Percentiles rank a stretch among this genome's conserved stretches.
Evolutionary conservation across 2,797 vertebrate species (phyloP).

Genomic region (Brachyalestes nurse): DNA sequence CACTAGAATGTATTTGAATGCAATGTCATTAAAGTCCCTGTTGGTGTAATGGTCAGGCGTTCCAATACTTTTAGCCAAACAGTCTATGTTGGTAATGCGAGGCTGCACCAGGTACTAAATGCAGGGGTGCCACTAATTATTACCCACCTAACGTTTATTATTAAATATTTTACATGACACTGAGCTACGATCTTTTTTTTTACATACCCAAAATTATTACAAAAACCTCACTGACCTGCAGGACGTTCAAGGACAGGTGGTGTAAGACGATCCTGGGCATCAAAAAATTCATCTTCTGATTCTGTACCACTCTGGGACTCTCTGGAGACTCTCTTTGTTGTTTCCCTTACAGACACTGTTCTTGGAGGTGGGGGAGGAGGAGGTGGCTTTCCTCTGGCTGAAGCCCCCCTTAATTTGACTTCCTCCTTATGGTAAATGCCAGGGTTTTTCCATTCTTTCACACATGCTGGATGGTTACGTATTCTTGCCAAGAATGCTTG

Average conservation of each 20-base stretch:
- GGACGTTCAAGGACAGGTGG: constrained; percentile 76
- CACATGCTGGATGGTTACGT: constrained; percentile 44
- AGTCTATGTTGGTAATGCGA: too few species aligned
- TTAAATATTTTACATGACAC: too few species aligned
- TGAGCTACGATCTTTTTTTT: too few species aligned
- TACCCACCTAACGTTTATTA: too few species aligned
- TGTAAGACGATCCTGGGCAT: constrained; percentile 89
- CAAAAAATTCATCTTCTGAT: constrained; percentile 96
- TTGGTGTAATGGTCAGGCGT: too few species aligned
- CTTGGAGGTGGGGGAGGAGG: constrained; percentile 43
- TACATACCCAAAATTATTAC: not conserved
- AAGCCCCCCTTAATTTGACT: constrained; percentile 9
- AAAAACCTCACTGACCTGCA: constrained; percentile 72
- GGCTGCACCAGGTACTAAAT: too few species aligned
- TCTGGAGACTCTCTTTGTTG: constrained; percentile 68
- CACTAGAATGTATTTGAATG: too few species aligned
- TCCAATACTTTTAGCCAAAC: too few species aligned
- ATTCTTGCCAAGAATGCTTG: constrained; percentile 55
- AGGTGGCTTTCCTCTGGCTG: constrained; percentile 31
- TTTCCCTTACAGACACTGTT: constrained; percentile 27
- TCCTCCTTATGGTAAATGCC: constrained; percentile 34
- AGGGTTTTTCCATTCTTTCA: constrained; percentile 38
- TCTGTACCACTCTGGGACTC: constrained; percentile 85
- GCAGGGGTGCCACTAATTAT: too few species aligned
- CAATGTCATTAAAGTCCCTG: too few species aligned